These are phyloP conservation scores for Falcaria lacertinaria DNA, from an alignment of 2,888 invertebrate species.

Conservation along the genomic window DNA sequence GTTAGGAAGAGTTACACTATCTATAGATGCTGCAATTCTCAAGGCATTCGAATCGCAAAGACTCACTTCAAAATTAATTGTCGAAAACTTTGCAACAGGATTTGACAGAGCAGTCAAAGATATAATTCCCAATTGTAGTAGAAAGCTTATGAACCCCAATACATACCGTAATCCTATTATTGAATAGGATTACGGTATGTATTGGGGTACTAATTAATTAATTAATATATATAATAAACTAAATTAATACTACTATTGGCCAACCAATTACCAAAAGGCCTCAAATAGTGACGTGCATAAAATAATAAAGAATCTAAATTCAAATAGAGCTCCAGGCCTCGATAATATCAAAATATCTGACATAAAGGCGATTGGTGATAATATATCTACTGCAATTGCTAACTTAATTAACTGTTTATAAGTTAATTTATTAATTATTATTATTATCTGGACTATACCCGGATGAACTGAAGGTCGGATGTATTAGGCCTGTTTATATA, in stretches of 20 bases:
- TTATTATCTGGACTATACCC: conserved; percentile 17
- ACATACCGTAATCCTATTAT: background rate
- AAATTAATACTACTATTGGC: too few species aligned
- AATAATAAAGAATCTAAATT: conserved; percentile 10
- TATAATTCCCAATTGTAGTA: background rate
- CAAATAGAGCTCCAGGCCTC: conserved; percentile 11
- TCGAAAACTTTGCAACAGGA: conserved; percentile 3
- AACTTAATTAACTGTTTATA: conserved; percentile 16
- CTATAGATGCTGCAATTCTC: conserved; percentile 3
- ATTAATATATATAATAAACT: too few species aligned
- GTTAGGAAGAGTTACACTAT: conserved; percentile 6
- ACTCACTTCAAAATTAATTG: conserved; percentile 3
- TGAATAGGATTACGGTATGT: too few species aligned
- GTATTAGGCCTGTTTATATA: conserved; percentile 15
- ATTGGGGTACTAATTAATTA: too few species aligned
- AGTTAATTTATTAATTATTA: too few species aligned
- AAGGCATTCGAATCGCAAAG: conserved; percentile 9
- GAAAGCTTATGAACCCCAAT: background rate
- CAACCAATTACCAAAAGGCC: too few species aligned
- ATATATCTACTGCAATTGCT: conserved; percentile 7
- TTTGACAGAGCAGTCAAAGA: conserved; percentile 7
- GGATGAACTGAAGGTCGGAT: conserved; percentile 13
- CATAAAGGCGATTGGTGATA: conserved; percentile 7
- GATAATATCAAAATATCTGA: conserved; percentile 6
- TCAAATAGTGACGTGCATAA: background rate